Percentiles rank a stretch among this genome's conserved stretches.
Evolutionary conservation across 2,113 vertebrate species (phyloP).

Genomic region (Atractosteus spatula): DNA sequence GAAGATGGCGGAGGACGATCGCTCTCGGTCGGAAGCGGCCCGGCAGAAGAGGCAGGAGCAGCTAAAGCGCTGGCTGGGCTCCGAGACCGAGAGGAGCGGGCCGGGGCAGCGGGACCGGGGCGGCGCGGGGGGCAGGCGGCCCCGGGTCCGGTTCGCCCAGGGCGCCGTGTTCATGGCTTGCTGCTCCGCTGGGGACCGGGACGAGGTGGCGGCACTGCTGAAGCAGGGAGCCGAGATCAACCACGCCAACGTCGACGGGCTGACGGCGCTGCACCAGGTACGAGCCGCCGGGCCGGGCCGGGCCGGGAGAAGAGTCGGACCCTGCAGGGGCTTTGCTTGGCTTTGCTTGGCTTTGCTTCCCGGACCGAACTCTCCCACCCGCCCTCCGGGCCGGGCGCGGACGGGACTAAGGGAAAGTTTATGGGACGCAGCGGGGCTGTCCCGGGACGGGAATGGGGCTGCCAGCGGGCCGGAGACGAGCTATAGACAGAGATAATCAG

Average conservation of each 20-base stretch:
- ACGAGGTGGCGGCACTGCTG: constrained; percentile 72
- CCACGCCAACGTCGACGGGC: constrained; percentile 75
- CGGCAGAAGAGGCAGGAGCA: constrained; percentile 75
- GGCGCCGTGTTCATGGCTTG: constrained; percentile 81
- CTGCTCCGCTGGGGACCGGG: constrained; percentile 76
- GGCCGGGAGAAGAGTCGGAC: too few relatives aligned
- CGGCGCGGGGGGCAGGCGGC: constrained; percentile 43
- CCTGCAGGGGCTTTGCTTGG: too few relatives aligned
- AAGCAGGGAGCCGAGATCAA: constrained; percentile 76
- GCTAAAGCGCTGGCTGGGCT: constrained; percentile 71
- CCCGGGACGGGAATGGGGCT: too few relatives aligned
- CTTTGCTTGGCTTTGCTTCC: too few relatives aligned
- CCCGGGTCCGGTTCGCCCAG: constrained; percentile 71
- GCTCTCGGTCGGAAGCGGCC: constrained; percentile 76
- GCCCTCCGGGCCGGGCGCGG: too few relatives aligned
- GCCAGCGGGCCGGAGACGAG: too few relatives aligned
- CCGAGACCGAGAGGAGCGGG: constrained; percentile 65
- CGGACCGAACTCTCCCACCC: too few relatives aligned
- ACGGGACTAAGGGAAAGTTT: too few relatives aligned
- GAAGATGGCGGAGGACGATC: constrained; percentile 82
- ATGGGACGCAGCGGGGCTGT: too few relatives aligned
- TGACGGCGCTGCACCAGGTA: constrained; percentile 78
- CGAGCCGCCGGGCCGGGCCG: too few relatives aligned
- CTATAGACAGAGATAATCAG: too few relatives aligned
- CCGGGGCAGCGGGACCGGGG: constrained; percentile 36